phyloP scores from a whole-genome alignment of 2,888 invertebrate species.

The Sarcophaga carnaria region DNA sequence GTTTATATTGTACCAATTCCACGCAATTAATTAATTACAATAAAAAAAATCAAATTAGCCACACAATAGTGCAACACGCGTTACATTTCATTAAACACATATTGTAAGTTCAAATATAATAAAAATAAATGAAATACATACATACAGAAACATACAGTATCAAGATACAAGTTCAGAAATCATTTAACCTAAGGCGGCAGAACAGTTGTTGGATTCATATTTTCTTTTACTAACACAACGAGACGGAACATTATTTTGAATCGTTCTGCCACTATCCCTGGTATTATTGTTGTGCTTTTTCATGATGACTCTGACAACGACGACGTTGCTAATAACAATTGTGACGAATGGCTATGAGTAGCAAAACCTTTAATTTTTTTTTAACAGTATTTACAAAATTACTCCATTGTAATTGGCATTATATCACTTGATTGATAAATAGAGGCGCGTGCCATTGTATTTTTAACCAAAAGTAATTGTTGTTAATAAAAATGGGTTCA shows the following conservation, averaged over 20 bases:
- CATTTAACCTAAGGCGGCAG: too few species aligned
- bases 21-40: constrained; percentile 55
- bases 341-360: constrained; percentile 42
- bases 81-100: constrained; percentile 59
- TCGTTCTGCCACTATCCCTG: not conserved
- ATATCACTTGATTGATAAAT: constrained; percentile 3
- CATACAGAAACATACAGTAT: too few species aligned
- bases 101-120: constrained; percentile 13
- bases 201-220: too few species aligned
- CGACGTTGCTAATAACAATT: not conserved
- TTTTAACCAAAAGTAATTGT: not conserved
- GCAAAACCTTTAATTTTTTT: constrained; percentile 25
- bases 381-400: constrained; percentile 36
- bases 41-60: constrained; percentile 41
- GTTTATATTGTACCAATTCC: constrained; percentile 46
- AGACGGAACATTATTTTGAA: constrained; percentile 19
- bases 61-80: constrained; percentile 35
- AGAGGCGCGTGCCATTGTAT: constrained; percentile 59
- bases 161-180: too few species aligned
- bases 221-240: too few species aligned
- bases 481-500: too few species aligned
- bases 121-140: too few species aligned
- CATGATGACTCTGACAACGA: constrained; percentile 21
- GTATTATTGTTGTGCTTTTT: constrained; percentile 26
- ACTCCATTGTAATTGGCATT: constrained; percentile 40